Conservation (phyloP, 2,113 vertebrate species). For the Tiliqua scincoides region DNA sequence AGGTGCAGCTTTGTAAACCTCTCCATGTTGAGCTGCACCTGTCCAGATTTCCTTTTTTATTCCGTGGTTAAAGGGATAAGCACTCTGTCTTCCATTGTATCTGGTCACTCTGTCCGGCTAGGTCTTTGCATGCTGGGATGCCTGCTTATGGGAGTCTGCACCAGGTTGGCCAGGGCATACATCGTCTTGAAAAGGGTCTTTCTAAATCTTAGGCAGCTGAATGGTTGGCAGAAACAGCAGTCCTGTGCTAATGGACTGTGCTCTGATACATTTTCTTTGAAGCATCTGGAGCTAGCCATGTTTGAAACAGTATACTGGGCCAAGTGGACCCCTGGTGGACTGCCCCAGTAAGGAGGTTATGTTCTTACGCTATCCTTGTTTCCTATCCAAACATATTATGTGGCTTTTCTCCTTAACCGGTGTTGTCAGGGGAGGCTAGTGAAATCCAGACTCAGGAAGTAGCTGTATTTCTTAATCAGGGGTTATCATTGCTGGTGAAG, state of each 20-base stretch:
- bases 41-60: too few species aligned
- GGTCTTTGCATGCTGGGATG: background rate
- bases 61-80: too few species aligned
- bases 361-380: constrained; percentile 18
- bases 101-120: too few species aligned
- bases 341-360: background rate
- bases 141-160: background rate
- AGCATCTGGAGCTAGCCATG: background rate
- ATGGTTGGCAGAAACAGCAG: background rate
- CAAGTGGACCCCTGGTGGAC: background rate
- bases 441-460: constrained; percentile 57
- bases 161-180: background rate
- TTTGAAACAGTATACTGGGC: constrained; percentile 2
- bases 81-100: too few species aligned
- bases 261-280: background rate
- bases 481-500: constrained; percentile 46
- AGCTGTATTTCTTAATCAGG: constrained; percentile 45
- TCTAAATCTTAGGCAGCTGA: background rate
- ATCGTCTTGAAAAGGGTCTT: background rate
- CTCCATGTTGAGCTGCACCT: too few species aligned
- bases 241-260: background rate
- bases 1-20: too few species aligned
- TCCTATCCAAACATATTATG: constrained; percentile 36
- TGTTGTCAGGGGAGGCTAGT: constrained; percentile 51
- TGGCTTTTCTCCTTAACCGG: constrained; percentile 43